Conservation (phyloP, 2,797 vertebrate genomes). For the Lophura swinhoii region DNA sequence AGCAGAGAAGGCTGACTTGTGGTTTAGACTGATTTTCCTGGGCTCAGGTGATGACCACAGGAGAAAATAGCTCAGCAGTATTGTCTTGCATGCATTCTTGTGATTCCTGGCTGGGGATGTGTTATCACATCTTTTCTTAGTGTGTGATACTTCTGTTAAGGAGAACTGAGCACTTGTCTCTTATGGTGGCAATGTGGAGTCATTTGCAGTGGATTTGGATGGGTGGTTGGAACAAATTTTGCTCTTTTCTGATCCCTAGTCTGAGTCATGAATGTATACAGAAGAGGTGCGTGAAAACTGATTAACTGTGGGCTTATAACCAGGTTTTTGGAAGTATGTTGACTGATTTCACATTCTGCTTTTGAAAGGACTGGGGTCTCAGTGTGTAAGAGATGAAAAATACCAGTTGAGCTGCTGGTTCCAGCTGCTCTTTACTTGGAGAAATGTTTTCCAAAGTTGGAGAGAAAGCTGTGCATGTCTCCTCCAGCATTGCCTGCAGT, state of each 20-base stretch:
- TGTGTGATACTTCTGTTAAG: neutral
- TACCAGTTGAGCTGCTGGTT: neutral
- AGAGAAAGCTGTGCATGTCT: neutral
- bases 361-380: neutral
- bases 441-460: neutral
- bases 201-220: neutral
- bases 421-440: neutral
- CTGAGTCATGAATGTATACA: neutral
- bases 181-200: neutral
- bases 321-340: neutral
- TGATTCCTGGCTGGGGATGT: neutral
- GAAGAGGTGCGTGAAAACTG: neutral
- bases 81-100: accelerated
- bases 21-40: neutral
- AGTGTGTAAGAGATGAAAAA: neutral
- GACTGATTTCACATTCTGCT: neutral
- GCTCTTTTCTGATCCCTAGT: neutral
- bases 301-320: neutral
- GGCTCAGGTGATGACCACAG: neutral
- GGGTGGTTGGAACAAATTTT: neutral
- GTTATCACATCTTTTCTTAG: neutral
- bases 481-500: neutral
- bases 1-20: neutral
- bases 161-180: neutral
- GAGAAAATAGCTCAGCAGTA: neutral